phyloP scores from a whole-genome alignment of 2,797 vertebrate genomes.

The Pipistrellus pygmaeus region DNA sequence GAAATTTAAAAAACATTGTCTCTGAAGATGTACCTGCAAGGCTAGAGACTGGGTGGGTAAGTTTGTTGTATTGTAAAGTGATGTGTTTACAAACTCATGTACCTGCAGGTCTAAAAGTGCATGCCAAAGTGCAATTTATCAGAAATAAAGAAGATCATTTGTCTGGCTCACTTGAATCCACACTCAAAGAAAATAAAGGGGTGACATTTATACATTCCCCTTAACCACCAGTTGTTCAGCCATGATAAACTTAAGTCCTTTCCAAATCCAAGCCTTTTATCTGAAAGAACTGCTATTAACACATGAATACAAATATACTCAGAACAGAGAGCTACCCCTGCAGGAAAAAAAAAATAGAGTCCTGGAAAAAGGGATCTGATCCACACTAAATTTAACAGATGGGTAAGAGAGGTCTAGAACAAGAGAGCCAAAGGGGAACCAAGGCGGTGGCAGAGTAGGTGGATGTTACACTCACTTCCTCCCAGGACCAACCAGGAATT shows the following conservation, averaged over 20 bases:
- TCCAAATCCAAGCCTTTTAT: constrained; percentile 14
- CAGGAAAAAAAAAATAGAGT: neutral
- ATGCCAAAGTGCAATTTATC: neutral
- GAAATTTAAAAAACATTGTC: neutral
- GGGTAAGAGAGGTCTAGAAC: neutral
- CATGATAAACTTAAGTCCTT: neutral
- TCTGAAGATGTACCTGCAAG: neutral
- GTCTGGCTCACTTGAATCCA: neutral
- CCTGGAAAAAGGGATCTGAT: neutral
- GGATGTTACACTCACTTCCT: neutral
- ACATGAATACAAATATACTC: neutral
- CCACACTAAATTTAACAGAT: neutral
- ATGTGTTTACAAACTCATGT: neutral
- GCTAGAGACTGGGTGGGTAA: neutral
- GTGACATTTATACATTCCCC: neutral
- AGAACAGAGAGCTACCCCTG: neutral
- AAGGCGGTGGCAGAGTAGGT: neutral
- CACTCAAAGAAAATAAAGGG: neutral
- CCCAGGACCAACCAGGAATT: neutral
- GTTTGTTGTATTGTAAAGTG: neutral
- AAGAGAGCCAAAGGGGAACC: neutral
- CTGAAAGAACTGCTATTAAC: neutral
- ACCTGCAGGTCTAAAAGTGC: neutral
- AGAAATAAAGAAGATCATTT: neutral
- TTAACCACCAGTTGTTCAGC: neutral